Base-by-base conservation (phyloP, 2,888 invertebrate genomes). In the Marasmarcha lunaedactyla region DNA sequence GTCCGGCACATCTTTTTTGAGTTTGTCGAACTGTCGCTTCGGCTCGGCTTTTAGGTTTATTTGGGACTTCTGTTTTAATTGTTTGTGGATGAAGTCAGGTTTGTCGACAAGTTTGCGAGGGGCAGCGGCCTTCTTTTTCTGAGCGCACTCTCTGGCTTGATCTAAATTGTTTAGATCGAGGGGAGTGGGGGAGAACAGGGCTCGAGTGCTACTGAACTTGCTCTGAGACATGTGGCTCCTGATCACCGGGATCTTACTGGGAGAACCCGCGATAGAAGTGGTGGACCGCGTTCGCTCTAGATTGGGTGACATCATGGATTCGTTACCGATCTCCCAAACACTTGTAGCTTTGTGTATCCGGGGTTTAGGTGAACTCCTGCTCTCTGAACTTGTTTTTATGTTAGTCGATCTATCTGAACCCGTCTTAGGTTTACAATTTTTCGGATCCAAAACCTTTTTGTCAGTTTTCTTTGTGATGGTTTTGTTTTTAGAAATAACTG, bases 201-300 rank as follows among this genome's bases (percentile, higher is more conserved):
- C 84, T 58, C 84, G 70, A 15, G 84, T 78, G 50, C 81, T 84
- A 51, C 74, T 83, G 50, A 84, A 83, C 53, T 81, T 84, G 48
- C 71, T 71, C 37, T 72, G 79, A 45, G 79, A 69, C 71, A 81
- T 73, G 57, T 83, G 83, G 65, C 83, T 74, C 64, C 84, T 78
- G 54, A 84, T 83, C 74, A 88, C 85, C 59, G 88, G 88, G 67
- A 88, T 88, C 74, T 87, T 87, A 59, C 87, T 87, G 37, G 84
- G 83, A 72, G 86, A 86, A 52, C 84, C 78, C 70, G 85, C 69
- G 72, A 84, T 83, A 81, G 81, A 83, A 73, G 81, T 81, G 35
- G 72, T 74, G 38, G 84, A 84, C 55, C 65, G 78, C 15, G 84
- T 84, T 55, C 84, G 72, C 56, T 84, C 83, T 52, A 84, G 63